phyloP scores from a whole-genome alignment of 2,888 invertebrate species.

The Aplocera efformata region DNA sequence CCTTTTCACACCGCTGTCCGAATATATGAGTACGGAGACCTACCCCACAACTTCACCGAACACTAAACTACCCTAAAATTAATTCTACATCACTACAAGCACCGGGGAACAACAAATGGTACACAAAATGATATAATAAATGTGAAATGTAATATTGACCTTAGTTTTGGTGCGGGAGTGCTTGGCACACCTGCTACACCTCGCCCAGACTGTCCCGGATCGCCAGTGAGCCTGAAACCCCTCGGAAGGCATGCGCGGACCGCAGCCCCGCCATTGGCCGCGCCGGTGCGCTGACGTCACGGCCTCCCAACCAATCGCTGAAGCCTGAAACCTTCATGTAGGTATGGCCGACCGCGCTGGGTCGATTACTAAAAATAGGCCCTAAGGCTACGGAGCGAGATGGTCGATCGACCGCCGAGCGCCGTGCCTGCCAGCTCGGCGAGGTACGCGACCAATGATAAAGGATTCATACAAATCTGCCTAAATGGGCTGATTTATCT shows the following conservation, averaged over 20 bases:
- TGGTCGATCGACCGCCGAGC: conserved; percentile 34
- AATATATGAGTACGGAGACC: conserved; percentile 9
- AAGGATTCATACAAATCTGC: conserved; percentile 14
- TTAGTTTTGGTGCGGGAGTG: conserved; percentile 55
- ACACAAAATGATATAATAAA: conserved; percentile 23
- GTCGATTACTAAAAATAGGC: conserved; percentile 75
- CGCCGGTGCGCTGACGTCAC: conserved; percentile 61
- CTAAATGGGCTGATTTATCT: conserved; percentile 1
- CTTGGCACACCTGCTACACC: conserved; percentile 74
- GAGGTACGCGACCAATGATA: conserved; percentile 8
- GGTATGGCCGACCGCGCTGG: conserved; percentile 54
- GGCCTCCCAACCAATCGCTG: conserved; percentile 49
- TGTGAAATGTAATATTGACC: conserved; percentile 56
- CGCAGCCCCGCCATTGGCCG: conserved; percentile 57
- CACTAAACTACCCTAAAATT: conserved; percentile 8
- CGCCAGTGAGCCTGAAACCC: conserved; percentile 48
- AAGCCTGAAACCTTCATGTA: conserved; percentile 71
- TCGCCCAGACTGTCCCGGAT: conserved; percentile 65
- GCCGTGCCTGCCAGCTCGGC: conserved; percentile 1
- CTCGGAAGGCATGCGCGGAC: conserved; percentile 61
- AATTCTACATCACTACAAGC: conserved; percentile 30
- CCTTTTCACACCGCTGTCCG: conserved; percentile 22
- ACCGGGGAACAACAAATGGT: conserved; percentile 39
- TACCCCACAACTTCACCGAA: conserved; percentile 12
- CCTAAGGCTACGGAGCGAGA: conserved; percentile 28